Evolutionary conservation across 2,113 vertebrate genomes (phyloP), one percentile per base, ranked within the genome.

Genomic region (Montifringilla adamsi): DNA sequence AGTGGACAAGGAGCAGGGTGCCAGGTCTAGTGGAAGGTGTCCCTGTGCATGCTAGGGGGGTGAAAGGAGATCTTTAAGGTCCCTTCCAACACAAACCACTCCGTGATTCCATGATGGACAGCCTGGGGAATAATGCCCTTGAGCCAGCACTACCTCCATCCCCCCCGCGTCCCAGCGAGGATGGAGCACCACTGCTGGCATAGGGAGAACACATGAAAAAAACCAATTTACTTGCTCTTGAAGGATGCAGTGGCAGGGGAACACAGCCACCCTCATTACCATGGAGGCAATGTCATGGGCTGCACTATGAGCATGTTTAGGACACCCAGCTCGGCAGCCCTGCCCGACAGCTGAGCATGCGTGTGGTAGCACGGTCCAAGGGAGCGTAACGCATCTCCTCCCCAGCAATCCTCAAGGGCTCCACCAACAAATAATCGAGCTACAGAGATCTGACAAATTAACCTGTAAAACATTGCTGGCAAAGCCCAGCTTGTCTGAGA

Each of bases 111-210:
- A 0, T 28, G n/a, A 26, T 10, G 50, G 79, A 31, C 46, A 53
- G 35, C n/a, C 33, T 18, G 23, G 31, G 28, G n/a, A 87, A 21
- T 7, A 4, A 72, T 1, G 24, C 8, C 35, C 79, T 76, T 33
- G 75, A 76, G 67, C 58, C 59, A 41, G 80, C 0, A 1, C 28
- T 23, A 30, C 56, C 35, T 66, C 50, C 41, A 5, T 46, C 50
- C 33, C 35, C 18, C 44, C 59, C 0, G 0, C 23, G 6, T 67
- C 23, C n/a, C 66, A 44, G 46, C 0, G 0, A 73, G 46, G 50
- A 47, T 16, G 27, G 12, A 81, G 49, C 41, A 33, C 13, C 53
- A 2, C 53, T 2, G 2, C 53, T 31, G 28, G 17, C 19, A 15
- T 39, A 12, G 33, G 63, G 60, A 46, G 47, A 83, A 55, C 43